Evolutionary conservation across 2,113 vertebrate species (phyloP), one percentile per base, ranked within the genome.

Genomic region (Cettia cetti): DNA sequence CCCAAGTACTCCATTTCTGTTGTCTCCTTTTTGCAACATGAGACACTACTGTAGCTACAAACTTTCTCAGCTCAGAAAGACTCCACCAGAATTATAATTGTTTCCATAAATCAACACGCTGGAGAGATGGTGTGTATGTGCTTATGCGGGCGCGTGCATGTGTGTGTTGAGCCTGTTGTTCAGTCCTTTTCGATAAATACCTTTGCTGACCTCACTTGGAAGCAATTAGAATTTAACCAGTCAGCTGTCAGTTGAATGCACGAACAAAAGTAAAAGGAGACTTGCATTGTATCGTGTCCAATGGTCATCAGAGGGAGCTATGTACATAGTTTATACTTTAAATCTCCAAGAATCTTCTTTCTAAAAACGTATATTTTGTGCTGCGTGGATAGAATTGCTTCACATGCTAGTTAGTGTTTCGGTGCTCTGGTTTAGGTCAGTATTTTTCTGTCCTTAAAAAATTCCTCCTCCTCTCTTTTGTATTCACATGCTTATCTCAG

Each of bases 201-300:
- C 98, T 99, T 98, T 98, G 98, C 98, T 99, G 99, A 99, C 99
- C 99, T 99, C 99, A 99, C 98, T 99, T 98, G 98, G 98, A 99
- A 99, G 98, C 99, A 99, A 99, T 99, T 99, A 99, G 98, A 98
- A 98, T 98, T 98, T 98, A 99, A 98, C 99, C 99, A 99, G 98
- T 99, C 98, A 99, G 99, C 99, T 99, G 99, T 99, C 98, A 98
- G 98, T 98, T 98, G 98, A 98, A 96, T 97, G 97, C 97, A 98
- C 79, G 97, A 97, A 96, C 84, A 70, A 98, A 98, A 98, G 97
- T 98, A 98, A 98, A 98, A 98, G 97, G 97, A 98, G 95, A 70
- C 97, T 98, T 94, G 88, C 82, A 87, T 96, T 98, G 98, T 98
- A 97, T 97, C 97, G 97, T 98, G 96, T 97, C 97, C 97, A 97